phyloP scores from a whole-genome alignment of 2,888 invertebrate species.

The Blastobasis adustella region DNA sequence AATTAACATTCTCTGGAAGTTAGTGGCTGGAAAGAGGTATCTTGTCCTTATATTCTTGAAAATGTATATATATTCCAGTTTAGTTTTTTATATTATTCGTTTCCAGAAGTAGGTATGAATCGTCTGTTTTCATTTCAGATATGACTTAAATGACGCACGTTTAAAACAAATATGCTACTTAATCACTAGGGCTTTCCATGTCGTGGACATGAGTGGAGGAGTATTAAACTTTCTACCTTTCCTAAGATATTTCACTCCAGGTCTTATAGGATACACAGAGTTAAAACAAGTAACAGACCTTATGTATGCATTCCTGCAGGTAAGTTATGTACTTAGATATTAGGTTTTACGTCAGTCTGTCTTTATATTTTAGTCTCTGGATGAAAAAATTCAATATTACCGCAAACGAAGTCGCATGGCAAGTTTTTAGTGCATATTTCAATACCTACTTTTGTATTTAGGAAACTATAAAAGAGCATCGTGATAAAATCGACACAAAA shows the following conservation, averaged over 20 bases:
- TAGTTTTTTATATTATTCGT: too few relatives aligned
- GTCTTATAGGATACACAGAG: slow-evolving; percentile 76
- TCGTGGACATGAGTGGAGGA: slow-evolving; percentile 81
- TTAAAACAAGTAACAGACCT: slow-evolving; percentile 60
- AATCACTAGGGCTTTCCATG: slow-evolving; percentile 77
- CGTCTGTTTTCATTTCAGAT: slow-evolving; percentile 37
- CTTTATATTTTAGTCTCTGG: neutral
- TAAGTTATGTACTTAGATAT: slow-evolving; percentile 26
- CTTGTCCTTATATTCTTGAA: too few relatives aligned
- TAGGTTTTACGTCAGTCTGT: neutral
- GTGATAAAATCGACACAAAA: slow-evolving; percentile 47
- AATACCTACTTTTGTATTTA: slow-evolving; percentile 20
- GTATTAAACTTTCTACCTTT: slow-evolving; percentile 81
- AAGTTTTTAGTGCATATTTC: too few relatives aligned
- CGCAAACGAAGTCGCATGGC: too few relatives aligned
- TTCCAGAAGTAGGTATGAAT: too few relatives aligned
- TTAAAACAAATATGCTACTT: slow-evolving; percentile 69
- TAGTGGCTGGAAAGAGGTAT: slow-evolving; percentile 79
- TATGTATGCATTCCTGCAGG: slow-evolving; percentile 74
- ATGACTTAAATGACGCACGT: slow-evolving; percentile 73
- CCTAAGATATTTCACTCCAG: slow-evolving; percentile 77
- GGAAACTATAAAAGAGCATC: slow-evolving; percentile 71
- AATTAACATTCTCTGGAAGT: slow-evolving; percentile 81
- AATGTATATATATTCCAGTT: too few relatives aligned
- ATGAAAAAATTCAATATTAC: too few relatives aligned